Conservation (phyloP, 2,113 vertebrate species). For the Herpetotheres cachinnans region DNA sequence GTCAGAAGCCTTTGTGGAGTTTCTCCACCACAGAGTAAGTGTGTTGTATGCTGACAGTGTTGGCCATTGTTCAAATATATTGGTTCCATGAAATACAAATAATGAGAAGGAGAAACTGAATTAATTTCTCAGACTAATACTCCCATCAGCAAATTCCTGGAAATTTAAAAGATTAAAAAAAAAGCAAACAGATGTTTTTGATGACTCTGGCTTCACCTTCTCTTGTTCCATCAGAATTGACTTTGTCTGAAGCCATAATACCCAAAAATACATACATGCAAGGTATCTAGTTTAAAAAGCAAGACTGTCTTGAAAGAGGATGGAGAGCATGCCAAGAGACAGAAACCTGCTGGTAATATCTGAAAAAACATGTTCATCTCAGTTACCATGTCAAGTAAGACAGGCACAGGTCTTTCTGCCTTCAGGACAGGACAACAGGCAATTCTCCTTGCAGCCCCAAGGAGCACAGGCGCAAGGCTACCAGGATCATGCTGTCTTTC, state of each 20-base stretch:
- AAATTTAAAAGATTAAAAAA: not conserved
- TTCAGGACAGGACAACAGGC: not conserved
- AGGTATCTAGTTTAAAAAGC: not conserved
- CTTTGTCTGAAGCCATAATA: not conserved
- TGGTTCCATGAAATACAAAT: not conserved
- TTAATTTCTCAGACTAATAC: not conserved
- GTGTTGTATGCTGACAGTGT: not conserved
- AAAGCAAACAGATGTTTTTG: not conserved
- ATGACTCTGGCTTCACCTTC: not conserved
- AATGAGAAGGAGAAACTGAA: not conserved
- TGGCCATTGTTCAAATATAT: not conserved
- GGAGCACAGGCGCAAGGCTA: accelerated
- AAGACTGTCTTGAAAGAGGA: not conserved
- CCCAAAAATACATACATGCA: not conserved
- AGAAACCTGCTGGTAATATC: not conserved
- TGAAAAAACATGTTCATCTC: not conserved
- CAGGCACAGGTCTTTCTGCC: not conserved
- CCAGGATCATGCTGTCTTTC: not conserved
- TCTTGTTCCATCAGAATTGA: not conserved
- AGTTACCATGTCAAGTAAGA: not conserved
- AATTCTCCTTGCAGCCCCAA: not conserved
- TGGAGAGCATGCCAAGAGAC: not conserved
- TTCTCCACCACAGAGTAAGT: not conserved
- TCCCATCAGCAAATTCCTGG: not conserved
- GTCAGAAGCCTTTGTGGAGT: not conserved